Evolutionary conservation across 2,888 invertebrate species (phyloP).

Genomic region (Mythimna lalbum): DNA sequence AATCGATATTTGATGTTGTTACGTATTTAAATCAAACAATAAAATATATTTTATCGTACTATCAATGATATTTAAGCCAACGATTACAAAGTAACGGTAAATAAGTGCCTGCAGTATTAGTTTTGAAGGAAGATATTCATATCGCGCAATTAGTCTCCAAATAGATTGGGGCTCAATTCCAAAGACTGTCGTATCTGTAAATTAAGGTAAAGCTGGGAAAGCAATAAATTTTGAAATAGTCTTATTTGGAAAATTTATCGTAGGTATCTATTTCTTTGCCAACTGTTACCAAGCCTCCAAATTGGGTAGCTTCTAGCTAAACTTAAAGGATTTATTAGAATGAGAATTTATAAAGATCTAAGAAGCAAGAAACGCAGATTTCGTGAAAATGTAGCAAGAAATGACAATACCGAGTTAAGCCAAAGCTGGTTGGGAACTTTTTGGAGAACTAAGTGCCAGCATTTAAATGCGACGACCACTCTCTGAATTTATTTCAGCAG

Average conservation of each 20-base stretch:
- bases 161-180: constrained; percentile 35
- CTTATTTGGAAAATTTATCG: constrained; percentile 50
- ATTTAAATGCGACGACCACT: neutral
- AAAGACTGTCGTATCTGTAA: constrained; percentile 45
- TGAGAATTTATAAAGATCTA: constrained; percentile 33
- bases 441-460: neutral
- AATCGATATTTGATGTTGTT: constrained; percentile 75
- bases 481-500: constrained; percentile 7
- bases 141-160: constrained; percentile 33
- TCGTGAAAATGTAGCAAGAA: neutral
- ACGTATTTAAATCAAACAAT: constrained; percentile 55
- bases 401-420: neutral
- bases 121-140: constrained; percentile 28
- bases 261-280: constrained; percentile 36
- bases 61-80: constrained; percentile 25
- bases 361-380: neutral
- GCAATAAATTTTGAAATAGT: constrained; percentile 49
- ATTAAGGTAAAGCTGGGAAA: constrained; percentile 47
- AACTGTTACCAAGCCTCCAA: constrained; percentile 34
- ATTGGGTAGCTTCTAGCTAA: constrained; percentile 31
- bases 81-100: constrained; percentile 11
- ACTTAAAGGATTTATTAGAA: constrained; percentile 31
- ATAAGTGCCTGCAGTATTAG: constrained; percentile 7
- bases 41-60: constrained; percentile 47
- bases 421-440: neutral